A percentile compares a stretch with the other conserved stretches of the same genome.
Conservation (phyloP, 1,140 invertebrate genomes). For the Cotesia glomerata region DNA sequence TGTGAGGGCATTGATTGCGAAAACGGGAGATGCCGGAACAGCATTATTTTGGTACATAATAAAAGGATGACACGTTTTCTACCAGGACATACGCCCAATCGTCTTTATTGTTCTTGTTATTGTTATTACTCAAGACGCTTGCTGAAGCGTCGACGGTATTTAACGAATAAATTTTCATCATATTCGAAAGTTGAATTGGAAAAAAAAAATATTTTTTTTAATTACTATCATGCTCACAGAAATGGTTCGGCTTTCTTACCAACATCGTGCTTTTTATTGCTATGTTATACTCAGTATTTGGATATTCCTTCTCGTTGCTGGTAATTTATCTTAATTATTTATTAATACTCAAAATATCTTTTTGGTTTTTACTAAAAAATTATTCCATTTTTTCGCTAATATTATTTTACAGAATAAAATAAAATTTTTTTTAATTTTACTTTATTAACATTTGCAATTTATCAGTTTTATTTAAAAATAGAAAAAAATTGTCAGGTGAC, state of each 20-base stretch:
- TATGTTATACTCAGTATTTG: conserved; percentile 78
- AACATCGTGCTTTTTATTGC: conserved; percentile 78
- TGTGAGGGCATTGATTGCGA: background rate
- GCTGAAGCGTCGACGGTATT: conserved; percentile 15
- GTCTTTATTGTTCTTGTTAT: conserved; percentile 12
- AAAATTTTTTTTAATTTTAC: too few relatives aligned
- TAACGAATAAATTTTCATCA: background rate
- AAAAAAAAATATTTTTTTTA: background rate
- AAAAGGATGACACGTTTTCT: conserved; percentile 28
- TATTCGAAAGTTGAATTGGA: background rate
- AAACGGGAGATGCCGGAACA: conserved; percentile 24
- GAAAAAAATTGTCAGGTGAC: too few relatives aligned
- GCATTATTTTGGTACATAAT: conserved; percentile 23
- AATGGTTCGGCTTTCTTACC: conserved; percentile 73
- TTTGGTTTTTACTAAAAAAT: background rate
- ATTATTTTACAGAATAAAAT: too few relatives aligned
- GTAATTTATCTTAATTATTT: conserved; percentile 50
- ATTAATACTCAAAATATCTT: background rate
- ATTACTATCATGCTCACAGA: conserved; percentile 58
- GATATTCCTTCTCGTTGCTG: conserved; percentile 78
- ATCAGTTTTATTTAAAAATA: too few relatives aligned
- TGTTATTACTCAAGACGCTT: conserved; percentile 21
- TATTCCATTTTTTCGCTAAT: background rate
- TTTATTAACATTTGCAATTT: too few relatives aligned
- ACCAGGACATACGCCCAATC: conserved; percentile 14